Evolutionary conservation across 2,888 invertebrate genomes (phyloP), one percentile per base, ranked within the genome.

Genomic region (Clistopyga incitator): DNA sequence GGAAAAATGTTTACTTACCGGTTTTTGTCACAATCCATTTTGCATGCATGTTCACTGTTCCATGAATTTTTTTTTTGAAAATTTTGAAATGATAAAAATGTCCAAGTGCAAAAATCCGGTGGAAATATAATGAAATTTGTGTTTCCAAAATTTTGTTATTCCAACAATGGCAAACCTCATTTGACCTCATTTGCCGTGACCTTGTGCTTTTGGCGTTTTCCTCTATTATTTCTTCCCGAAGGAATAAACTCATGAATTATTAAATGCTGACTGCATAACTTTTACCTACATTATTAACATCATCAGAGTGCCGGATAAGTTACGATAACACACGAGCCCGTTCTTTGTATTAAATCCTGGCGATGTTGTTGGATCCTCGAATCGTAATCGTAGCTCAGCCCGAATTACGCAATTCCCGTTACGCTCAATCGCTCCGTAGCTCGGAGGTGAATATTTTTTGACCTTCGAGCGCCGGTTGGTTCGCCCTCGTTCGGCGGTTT

Each of bases 381-480:
- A 78, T 81, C 68, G 34, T 59, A 67, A 50, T 20, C 79, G 86
- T 89, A 88, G 87, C 89, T 90, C 84, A 89, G 89, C 89, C 88
- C 87, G 87, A 88, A 91, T 87, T 90, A 88, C 83, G 89, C 88
- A 90, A 89, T 87, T 78, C 56, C 50, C 76, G 67, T 72, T 72
- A 67, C 86, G 86, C 78, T 85, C 85, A 84, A 86, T 86, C 83
- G 85, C 86, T 89, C 85, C 87, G 81, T 74, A 68, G 77, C 82
- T 78, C 34, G 34, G 82, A 86, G 87, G 87, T 88, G 87, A 88
- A 87, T 89, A 89, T 88, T 86, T 76, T 79, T 87, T 84, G 65
- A 68, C 76, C 75, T 78, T 59, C 77, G 52, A 77, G 65, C 75
- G 6, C 2, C 34, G 67, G 71, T 10, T 47, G 67, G 71, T 68